These are phyloP conservation scores for Hybognathus amarus DNA, from an alignment of 2,797 vertebrate species.

Conservation along the genomic window DNA sequence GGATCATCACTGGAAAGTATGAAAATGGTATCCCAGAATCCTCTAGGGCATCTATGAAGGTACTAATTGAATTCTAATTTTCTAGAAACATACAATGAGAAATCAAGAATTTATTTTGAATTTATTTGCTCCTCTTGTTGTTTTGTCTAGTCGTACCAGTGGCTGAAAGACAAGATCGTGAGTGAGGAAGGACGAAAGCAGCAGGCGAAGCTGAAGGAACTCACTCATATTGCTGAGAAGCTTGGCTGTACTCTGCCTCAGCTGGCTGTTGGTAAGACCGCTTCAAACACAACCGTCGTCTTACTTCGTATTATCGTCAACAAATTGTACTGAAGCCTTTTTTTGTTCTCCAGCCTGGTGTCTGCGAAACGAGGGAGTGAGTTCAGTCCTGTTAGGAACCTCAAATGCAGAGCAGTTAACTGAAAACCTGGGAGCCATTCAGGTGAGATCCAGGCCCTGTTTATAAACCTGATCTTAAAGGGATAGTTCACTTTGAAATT, in stretches of 20 bases:
- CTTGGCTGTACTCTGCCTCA: constrained; percentile 96
- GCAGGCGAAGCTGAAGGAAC: constrained; percentile 93
- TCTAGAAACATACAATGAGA: not conserved
- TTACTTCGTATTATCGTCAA: too few species aligned
- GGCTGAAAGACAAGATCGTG: constrained; percentile 96
- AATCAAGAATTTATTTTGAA: not conserved
- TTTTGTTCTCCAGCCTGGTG: constrained; percentile 87
- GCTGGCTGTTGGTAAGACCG: constrained; percentile 90
- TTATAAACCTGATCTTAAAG: too few species aligned
- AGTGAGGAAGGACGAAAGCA: constrained; percentile 96
- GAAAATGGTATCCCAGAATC: constrained; percentile 95
- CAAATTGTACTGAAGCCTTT: not conserved
- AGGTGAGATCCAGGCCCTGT: constrained; percentile 75
- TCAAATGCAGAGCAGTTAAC: constrained; percentile 96
- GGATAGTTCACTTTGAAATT: too few species aligned
- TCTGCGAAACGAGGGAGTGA: constrained; percentile 96
- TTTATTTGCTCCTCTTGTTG: too few species aligned
- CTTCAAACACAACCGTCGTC: not conserved
- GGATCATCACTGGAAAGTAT: constrained; percentile 98
- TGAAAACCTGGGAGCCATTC: constrained; percentile 98
- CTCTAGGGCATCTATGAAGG: constrained; percentile 96
- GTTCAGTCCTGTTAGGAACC: constrained; percentile 94
- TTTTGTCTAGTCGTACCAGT: constrained; percentile 91
- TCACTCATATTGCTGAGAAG: constrained; percentile 91
- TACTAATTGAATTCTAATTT: constrained; percentile 56